These are phyloP conservation scores for Aplysina aerophoba DNA, from an alignment of 37 sponge, comb jelly and placozoan species.

Conservation along the genomic window DNA sequence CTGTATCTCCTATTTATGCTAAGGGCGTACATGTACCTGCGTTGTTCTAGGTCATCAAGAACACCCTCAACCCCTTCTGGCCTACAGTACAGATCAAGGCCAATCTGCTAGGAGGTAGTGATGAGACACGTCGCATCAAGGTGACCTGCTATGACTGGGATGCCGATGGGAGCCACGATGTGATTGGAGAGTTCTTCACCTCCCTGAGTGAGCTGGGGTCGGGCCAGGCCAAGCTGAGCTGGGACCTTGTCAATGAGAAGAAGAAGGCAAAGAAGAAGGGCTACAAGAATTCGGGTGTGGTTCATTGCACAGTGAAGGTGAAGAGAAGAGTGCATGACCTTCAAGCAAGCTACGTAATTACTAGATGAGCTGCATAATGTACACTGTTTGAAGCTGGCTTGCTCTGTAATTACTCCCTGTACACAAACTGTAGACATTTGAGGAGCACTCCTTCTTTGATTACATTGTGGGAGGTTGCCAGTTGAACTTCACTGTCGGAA, in stretches of 20 bases:
- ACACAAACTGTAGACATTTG: not conserved
- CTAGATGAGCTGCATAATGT: not conserved
- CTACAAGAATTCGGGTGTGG: constrained; percentile 85
- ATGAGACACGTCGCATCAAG: constrained; percentile 61
- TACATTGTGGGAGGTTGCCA: constrained; percentile 91
- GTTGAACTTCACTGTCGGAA: constrained; percentile 89
- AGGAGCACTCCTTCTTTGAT: constrained; percentile 87
- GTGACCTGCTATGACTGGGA: constrained; percentile 93
- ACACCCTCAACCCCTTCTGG: constrained; percentile 91
- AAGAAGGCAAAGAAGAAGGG: constrained; percentile 67
- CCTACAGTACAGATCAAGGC: constrained; percentile 59
- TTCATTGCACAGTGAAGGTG: constrained; percentile 53
- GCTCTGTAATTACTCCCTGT: not conserved
- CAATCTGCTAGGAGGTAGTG: constrained; percentile 57
- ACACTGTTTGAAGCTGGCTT: not conserved
- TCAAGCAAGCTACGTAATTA: too few relatives aligned
- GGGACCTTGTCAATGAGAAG: constrained; percentile 70
- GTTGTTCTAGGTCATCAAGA: constrained; percentile 72
- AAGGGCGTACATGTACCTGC: not conserved
- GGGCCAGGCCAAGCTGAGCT: constrained; percentile 46
- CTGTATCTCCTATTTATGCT: too few relatives aligned
- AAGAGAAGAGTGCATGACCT: too few relatives aligned
- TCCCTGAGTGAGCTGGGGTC: constrained; percentile 57
- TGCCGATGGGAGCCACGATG: constrained; percentile 78
- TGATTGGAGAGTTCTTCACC: constrained; percentile 82